Conservation (phyloP, 2,113 vertebrate species). For the Scophthalmus maximus region DNA sequence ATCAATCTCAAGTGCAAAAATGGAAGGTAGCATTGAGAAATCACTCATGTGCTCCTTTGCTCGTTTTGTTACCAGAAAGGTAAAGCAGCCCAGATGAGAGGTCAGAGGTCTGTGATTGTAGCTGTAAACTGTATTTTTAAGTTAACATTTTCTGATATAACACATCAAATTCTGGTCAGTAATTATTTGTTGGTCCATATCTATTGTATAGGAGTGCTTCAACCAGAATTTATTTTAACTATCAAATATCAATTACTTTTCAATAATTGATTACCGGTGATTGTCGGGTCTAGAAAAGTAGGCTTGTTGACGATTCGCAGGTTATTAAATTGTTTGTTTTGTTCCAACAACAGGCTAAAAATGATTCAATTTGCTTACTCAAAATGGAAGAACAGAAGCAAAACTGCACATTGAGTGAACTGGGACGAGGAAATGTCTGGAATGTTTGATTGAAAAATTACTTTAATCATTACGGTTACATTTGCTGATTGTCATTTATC, state of each 20-base stretch:
- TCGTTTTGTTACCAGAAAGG: no score
- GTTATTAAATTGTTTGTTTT: no score
- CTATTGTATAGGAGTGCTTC: neutral
- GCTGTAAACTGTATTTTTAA: neutral
- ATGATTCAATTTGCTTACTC: neutral
- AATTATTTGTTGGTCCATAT: neutral
- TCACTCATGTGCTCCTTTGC: neutral
- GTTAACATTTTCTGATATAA: neutral
- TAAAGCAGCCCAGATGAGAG: neutral
- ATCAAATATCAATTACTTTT: no score
- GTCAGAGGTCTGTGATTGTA: neutral
- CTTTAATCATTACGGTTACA: no score
- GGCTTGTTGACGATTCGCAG: no score
- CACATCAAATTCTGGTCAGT: neutral
- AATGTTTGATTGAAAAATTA: no score
- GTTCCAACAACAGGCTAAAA: no score
- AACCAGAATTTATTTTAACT: neutral
- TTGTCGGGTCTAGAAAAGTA: no score
- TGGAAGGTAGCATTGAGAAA: neutral
- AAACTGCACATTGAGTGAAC: neutral
- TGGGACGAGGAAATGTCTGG: no score
- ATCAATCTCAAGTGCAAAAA: constrained; percentile 50
- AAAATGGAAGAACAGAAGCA: neutral
- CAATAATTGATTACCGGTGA: no score
- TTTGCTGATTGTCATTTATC: no score